Conservation (phyloP, 2,888 invertebrate genomes). For the Folsomia candida region DNA sequence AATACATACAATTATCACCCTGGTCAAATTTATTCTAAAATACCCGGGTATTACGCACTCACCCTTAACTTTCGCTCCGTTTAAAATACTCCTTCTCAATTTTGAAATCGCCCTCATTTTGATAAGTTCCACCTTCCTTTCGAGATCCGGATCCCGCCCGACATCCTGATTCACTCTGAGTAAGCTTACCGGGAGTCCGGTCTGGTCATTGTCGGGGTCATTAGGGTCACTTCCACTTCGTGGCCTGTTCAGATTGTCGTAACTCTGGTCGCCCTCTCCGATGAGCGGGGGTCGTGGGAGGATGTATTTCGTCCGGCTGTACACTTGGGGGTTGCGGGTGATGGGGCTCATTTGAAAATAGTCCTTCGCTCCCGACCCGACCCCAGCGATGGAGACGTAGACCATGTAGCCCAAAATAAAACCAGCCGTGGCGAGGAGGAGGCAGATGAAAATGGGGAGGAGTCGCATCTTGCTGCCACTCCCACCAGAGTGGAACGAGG, state of each 20-base stretch:
- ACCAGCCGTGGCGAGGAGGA: constrained; percentile 47
- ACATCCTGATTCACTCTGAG: constrained; percentile 43
- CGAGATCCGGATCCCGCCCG: constrained; percentile 33
- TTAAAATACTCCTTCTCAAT: constrained; percentile 44
- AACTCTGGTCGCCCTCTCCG: constrained; percentile 37
- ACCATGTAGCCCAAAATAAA: constrained; percentile 46
- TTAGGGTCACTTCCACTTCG: constrained; percentile 5
- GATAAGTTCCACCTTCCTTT: constrained; percentile 41
- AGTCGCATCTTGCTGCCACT: constrained; percentile 39
- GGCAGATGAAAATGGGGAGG: constrained; percentile 47
- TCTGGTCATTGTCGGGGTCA: not conserved
- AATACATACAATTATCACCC: not conserved
- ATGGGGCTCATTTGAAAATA: too few species aligned
- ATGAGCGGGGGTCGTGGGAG: constrained; percentile 15
- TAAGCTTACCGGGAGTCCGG: constrained; percentile 28
- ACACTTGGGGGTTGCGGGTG: not conserved
- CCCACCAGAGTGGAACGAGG: not conserved
- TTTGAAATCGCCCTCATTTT: constrained; percentile 49
- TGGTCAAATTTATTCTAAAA: too few species aligned
- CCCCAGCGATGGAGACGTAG: constrained; percentile 42
- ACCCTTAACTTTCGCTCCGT: constrained; percentile 47
- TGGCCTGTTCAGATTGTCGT: constrained; percentile 20
- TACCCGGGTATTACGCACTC: too few species aligned
- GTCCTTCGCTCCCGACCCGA: not conserved
- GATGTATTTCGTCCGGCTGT: not conserved